Evolutionary conservation across 2,797 vertebrate species (phyloP), one percentile per base, ranked within the genome.

Genomic region (Schizopygopsis pylzovi): DNA sequence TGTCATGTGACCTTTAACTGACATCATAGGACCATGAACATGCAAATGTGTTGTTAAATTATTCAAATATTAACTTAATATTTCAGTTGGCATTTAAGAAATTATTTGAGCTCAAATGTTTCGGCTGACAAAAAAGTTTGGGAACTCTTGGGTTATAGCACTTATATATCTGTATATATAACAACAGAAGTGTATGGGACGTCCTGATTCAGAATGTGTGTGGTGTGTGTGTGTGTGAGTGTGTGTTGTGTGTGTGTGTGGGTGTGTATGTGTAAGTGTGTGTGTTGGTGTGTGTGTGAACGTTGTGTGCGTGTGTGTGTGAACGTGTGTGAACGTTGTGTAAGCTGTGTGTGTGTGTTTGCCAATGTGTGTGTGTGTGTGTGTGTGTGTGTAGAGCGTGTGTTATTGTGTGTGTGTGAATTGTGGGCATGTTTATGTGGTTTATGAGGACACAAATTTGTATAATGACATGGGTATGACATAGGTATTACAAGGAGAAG

Each of bases 221-320:
- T 61, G 59, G 12, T 63, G 79, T 56, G 79, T 6, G n/a, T 33
- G 63, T 33, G 59, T 37, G 81, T 41, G 52, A 45, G 75, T 25
- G 20, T 10, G 83, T 45, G 13, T 10, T 41, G 83, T 45, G 4
- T 59, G 75, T 28, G 12, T 63, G 79, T 56, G 79, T 6, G n/a
- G 33, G 63, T 33, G 59, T 43, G 81, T 41, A 45, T 59, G 75
- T 22, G 20, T 10, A n/a, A n/a, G 83, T 45, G 13, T 10, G 20
- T 61, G 59, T 25, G 56, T 41, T 77, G 39, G 4, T 59, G 75
- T 28, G 4, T 63, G 79, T 56, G 79, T 6, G n/a, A n/a, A n/a
- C n/a, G n/a, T n/a, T 65, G 63, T 33, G 59, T 43, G 81, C 37
- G 52, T 59, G 75, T 25, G 20, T 10, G 83, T 45, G n/a, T n/a